These are phyloP conservation scores for Sebastes jordani DNA, from an alignment of 2,797 vertebrate species.

Conservation along the genomic window DNA sequence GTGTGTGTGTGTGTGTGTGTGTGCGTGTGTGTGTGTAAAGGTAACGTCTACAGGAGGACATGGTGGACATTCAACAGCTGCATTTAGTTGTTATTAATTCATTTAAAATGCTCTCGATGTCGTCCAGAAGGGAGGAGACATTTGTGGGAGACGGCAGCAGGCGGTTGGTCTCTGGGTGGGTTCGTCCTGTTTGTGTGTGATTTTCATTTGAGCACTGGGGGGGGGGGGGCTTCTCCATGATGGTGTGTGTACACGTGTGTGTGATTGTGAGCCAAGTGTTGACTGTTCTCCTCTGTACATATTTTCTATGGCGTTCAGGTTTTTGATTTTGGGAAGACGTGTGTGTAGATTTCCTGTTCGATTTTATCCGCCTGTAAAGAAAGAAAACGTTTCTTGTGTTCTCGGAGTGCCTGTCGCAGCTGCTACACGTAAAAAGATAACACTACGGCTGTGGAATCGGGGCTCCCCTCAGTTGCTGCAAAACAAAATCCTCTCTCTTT, in stretches of 20 bases:
- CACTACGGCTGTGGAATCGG: constrained; percentile 54
- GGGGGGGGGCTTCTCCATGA: constrained; percentile 36
- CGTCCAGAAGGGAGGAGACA: constrained; percentile 1
- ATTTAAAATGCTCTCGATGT: constrained; percentile 15
- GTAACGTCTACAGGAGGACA: constrained; percentile 19
- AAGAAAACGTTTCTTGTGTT: constrained; percentile 49
- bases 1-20: neutral
- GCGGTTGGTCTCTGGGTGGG: constrained; percentile 5
- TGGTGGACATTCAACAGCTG: constrained; percentile 8
- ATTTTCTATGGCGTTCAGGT: constrained; percentile 62
- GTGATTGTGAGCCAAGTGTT: constrained; percentile 58
- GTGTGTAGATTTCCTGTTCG: constrained; percentile 45
- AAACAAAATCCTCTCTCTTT: constrained; percentile 49
- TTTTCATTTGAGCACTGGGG: constrained; percentile 39
- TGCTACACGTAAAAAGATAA: constrained; percentile 60
- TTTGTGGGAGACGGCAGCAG: constrained; percentile 28
- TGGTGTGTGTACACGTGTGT: constrained; percentile 21
- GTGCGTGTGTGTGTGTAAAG: neutral
- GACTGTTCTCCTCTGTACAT: constrained; percentile 69
- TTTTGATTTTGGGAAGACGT: constrained; percentile 45
- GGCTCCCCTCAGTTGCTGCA: constrained; percentile 73
- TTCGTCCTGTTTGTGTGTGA: constrained; percentile 37
- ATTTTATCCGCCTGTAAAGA: constrained; percentile 59
- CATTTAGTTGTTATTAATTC: constrained; percentile 20
- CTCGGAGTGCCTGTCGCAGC: constrained; percentile 74